Evolutionary conservation across 2,888 invertebrate species (phyloP), one percentile per base, ranked within the genome.

Genomic region (Phengaris arion): DNA sequence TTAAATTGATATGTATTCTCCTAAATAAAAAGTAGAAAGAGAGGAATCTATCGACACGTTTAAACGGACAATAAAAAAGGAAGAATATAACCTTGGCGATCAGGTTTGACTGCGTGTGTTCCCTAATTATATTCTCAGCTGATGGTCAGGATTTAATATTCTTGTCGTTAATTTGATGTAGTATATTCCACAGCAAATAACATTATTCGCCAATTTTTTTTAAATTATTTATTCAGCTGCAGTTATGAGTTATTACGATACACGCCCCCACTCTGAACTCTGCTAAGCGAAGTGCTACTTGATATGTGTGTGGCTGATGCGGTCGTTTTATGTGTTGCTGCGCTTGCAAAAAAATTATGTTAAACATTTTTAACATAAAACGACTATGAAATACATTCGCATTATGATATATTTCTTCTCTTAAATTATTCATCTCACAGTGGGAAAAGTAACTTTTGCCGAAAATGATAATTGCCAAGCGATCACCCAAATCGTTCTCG

Each of bases 301-400:
- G 35, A 35, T 64, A 64, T 64, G 64, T 35, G 35, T 45, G 45
- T 64, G 35, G 64, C 64, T 64, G 35, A 64, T 64, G 64, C 64
- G 13, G 64, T 45, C 12, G 45, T 64, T 35, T 64, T 64, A 64
- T 64, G 6, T 64, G 35, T 64, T 64, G 64, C 64, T 64, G 22
- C 35, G 12, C 35, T 12, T 64, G 64, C 64, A 13, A 64, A 64
- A 45, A 4, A 7, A 6, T 48, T 4, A 6, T 48, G 48, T 48
- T 48, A 48, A 48, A 48, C 6, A 48, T 48, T 35, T 35, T 35
- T 35, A 35, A 35, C 35, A 35, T 35, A 2, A 35, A 35, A 35
- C 35, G 0, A 3, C 35, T 35, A 35, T 4, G 35, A 35, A 35
- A 35, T 35, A 35, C 2, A 35, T 35, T 35, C 2, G 35, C 35